These are phyloP conservation scores for Syrista parreyssii DNA, from an alignment of 2,888 invertebrate genomes.

Conservation along the genomic window DNA sequence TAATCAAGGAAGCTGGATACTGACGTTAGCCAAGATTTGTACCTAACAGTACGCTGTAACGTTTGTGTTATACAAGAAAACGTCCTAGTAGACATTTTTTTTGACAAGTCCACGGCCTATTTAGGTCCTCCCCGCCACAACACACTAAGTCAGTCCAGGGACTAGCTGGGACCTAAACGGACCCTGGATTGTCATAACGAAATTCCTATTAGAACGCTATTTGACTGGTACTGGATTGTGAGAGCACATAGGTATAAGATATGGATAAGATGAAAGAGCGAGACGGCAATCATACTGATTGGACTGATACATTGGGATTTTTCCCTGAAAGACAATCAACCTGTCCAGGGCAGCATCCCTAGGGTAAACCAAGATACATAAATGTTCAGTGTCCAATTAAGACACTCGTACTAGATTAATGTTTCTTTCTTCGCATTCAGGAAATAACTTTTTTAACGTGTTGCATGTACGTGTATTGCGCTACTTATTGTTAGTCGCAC, in stretches of 20 bases:
- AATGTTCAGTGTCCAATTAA: not conserved
- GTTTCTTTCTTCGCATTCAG: not conserved
- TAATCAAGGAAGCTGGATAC: no score
- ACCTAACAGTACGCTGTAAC: no score
- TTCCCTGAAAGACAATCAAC: no score
- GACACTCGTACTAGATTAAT: not conserved
- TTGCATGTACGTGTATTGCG: not conserved
- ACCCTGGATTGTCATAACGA: not conserved
- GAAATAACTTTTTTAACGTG: not conserved
- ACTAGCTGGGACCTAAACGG: not conserved
- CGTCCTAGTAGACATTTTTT: no score
- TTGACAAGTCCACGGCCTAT: no score
- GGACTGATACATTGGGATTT: no score
- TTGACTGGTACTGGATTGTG: not conserved
- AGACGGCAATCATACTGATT: no score
- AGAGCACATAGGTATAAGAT: not conserved
- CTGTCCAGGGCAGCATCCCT: not conserved
- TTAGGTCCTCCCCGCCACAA: no score
- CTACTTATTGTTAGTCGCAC: not conserved
- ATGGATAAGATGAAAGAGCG: not conserved
- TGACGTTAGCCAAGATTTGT: no score
- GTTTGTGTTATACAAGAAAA: no score
- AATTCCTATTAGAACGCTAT: not conserved
- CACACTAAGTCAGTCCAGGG: not conserved
- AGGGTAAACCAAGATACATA: not conserved